A percentile compares a stretch with the other conserved stretches of the same genome.
phyloP scores from a whole-genome alignment of 64 coral and sea anemone species.

The Montipora foliosa region DNA sequence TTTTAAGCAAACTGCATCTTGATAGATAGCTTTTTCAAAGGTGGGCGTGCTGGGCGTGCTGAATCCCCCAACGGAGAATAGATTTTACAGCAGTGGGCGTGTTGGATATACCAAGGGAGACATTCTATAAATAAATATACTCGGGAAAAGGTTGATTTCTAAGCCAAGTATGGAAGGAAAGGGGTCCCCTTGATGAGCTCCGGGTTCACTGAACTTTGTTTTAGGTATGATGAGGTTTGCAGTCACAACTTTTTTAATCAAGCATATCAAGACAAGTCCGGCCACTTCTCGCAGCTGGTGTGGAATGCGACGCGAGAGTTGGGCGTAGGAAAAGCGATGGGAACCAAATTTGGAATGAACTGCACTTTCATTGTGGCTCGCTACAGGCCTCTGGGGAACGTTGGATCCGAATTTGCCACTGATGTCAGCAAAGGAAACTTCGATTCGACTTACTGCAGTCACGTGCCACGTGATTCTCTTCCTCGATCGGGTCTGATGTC shows the following conservation, averaged over 20 bases:
- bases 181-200: background rate
- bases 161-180: too few species aligned
- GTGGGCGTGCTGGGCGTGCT: too few species aligned
- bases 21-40: too few species aligned
- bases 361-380: slow-evolving; percentile 95
- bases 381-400: slow-evolving; percentile 77
- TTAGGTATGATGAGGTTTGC: slow-evolving; percentile 94
- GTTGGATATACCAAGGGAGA: too few species aligned
- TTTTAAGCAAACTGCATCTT: too few species aligned
- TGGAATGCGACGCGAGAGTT: slow-evolving; percentile 82
- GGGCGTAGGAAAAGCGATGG: slow-evolving; percentile 72
- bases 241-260: slow-evolving; percentile 86
- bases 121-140: too few species aligned
- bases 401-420: slow-evolving; percentile 65
- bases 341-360: slow-evolving; percentile 87
- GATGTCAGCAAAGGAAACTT: slow-evolving; percentile 88
- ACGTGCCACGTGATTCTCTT: slow-evolving; percentile 28
- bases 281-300: slow-evolving; percentile 88
- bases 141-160: too few species aligned
- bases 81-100: too few species aligned
- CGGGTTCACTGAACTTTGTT: background rate
- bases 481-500: background rate
- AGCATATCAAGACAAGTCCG: slow-evolving; percentile 81
- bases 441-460: slow-evolving; percentile 86
- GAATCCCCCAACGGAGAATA: too few species aligned